Conservation (phyloP, 2,797 vertebrate species). For the Enteromius anoplus region DNA sequence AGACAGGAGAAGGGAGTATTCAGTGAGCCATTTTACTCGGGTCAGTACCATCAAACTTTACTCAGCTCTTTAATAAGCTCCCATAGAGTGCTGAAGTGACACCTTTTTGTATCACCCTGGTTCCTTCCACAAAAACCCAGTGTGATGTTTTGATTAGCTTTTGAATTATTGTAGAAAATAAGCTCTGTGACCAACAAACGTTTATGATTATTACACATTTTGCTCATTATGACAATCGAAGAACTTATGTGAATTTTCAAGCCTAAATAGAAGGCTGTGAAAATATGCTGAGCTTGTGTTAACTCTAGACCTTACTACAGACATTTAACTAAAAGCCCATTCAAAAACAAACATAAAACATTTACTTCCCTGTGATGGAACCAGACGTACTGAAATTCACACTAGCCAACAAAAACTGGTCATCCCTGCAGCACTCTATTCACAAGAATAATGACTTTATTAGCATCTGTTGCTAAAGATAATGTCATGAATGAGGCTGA, state of each 20-base stretch:
- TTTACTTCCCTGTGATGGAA: background rate
- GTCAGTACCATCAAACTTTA: background rate
- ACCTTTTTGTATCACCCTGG: background rate
- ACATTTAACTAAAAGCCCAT: background rate
- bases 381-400: background rate
- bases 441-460: background rate
- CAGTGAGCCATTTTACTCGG: background rate
- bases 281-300: background rate
- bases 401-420: background rate
- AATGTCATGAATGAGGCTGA: background rate
- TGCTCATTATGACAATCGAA: background rate
- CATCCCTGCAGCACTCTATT: background rate
- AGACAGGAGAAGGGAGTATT: constrained; percentile 2
- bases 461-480: background rate
- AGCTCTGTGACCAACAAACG: background rate
- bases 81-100: background rate
- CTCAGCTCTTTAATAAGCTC: background rate
- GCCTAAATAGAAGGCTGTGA: background rate
- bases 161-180: background rate
- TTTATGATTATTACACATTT: background rate
- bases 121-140: background rate
- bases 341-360: background rate
- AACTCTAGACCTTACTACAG: background rate
- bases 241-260: background rate
- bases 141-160: background rate